These are phyloP conservation scores for Tubulanus polymorphus DNA, from an alignment of 2,888 invertebrate species.

Conservation along the genomic window DNA sequence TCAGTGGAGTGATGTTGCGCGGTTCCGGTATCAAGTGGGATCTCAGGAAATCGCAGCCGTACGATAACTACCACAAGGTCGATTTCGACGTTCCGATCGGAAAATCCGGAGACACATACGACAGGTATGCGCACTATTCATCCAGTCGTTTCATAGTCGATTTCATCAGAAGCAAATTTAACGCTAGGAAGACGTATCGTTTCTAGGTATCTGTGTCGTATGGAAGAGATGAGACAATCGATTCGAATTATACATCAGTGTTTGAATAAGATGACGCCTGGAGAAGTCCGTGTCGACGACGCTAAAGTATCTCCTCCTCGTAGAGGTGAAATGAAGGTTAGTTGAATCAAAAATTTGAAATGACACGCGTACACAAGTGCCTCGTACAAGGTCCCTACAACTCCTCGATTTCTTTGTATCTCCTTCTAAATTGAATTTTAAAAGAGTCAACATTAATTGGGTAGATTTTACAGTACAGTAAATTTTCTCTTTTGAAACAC, in stretches of 20 bases:
- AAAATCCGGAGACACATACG: slow-evolving; percentile 92
- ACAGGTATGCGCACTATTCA: slow-evolving; percentile 67
- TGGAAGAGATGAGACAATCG: slow-evolving; percentile 80
- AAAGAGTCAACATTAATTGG: no score
- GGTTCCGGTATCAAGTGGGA: slow-evolving; percentile 99
- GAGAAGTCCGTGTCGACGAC: slow-evolving; percentile 92
- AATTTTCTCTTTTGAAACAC: no score
- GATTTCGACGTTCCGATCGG: slow-evolving; percentile 98
- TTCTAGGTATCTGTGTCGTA: slow-evolving; percentile 71
- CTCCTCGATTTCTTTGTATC: no score
- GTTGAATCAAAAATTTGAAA: slow-evolving; percentile 4
- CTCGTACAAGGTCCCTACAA: no score
- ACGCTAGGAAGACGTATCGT: background rate
- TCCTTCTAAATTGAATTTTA: no score
- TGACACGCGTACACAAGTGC: no score
- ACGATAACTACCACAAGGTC: slow-evolving; percentile 89
- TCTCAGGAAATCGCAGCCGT: slow-evolving; percentile 89
- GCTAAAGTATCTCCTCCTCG: slow-evolving; percentile 88
- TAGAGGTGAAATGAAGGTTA: slow-evolving; percentile 91
- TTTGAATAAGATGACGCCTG: slow-evolving; percentile 93
- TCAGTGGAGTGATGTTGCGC: slow-evolving; percentile 94
- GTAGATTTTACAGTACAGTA: no score
- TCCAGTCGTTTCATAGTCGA: no score
- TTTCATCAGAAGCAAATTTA: background rate
- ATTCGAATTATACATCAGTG: slow-evolving; percentile 93